These are phyloP conservation scores for Sebastiscus tertius DNA, from an alignment of 2,797 vertebrate genomes.

Conservation along the genomic window DNA sequence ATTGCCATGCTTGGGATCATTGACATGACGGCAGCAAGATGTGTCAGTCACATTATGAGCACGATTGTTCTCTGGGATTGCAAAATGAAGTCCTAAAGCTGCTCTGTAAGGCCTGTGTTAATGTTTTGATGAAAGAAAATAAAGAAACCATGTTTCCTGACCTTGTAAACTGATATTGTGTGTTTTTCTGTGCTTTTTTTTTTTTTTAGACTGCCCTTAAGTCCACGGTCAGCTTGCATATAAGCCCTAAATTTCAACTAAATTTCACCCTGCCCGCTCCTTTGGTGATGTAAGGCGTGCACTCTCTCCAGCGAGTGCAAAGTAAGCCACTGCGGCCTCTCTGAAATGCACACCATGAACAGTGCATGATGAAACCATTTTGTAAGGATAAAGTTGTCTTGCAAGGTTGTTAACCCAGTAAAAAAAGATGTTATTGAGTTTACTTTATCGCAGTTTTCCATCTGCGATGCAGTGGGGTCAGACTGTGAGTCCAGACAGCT, in stretches of 20 bases:
- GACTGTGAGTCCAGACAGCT: background rate
- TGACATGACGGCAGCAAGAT: constrained; percentile 6
- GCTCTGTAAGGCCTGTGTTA: background rate
- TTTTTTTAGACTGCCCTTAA: background rate
- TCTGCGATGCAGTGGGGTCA: background rate
- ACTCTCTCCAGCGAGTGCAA: constrained; percentile 21
- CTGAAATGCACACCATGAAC: constrained; percentile 46
- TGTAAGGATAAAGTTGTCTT: constrained; percentile 46
- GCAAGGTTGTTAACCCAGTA: constrained; percentile 45
- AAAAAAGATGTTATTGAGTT: constrained; percentile 30
- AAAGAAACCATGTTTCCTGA: background rate
- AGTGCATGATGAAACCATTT: constrained; percentile 63
- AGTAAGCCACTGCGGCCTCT: constrained; percentile 17
- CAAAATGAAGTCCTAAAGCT: background rate
- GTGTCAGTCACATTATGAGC: background rate
- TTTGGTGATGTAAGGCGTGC: constrained; percentile 42
- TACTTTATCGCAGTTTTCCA: constrained; percentile 1
- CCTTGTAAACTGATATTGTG: background rate
- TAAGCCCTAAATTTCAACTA: constrained; percentile 17
- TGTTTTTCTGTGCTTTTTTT: background rate
- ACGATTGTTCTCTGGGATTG: constrained; percentile 17
- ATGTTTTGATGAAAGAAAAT: background rate
- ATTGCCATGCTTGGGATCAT: background rate
- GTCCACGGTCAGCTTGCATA: background rate
- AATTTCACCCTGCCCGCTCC: constrained; percentile 22